These are phyloP conservation scores for Druon quercuslanigerum DNA, from an alignment of 1,140 invertebrate species.

Conservation along the genomic window DNA sequence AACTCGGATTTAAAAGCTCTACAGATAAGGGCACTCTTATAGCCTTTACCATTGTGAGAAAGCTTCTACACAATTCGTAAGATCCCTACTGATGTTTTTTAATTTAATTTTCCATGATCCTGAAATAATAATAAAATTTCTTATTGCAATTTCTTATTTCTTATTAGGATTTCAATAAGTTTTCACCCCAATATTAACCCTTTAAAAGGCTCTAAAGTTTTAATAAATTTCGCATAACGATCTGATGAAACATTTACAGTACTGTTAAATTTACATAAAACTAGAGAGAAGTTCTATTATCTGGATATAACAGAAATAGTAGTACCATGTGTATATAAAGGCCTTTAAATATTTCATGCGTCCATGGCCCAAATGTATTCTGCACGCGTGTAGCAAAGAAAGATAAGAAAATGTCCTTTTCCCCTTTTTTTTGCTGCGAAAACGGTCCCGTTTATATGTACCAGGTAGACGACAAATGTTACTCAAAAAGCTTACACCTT, in stretches of 20 bases:
- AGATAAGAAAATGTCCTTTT: slow-evolving; percentile 15
- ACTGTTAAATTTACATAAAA: slow-evolving; percentile 1
- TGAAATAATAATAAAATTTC: too few relatives aligned
- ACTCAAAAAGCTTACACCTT: slow-evolving; percentile 5
- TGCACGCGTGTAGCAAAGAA: slow-evolving; percentile 14
- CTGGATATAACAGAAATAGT: slow-evolving; percentile 3
- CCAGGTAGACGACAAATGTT: background rate
- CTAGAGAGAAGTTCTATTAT: slow-evolving; percentile 9
- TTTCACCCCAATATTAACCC: background rate
- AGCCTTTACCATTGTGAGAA: too few relatives aligned
- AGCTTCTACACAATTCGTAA: too few relatives aligned
- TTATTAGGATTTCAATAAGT: background rate
- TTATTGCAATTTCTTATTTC: background rate
- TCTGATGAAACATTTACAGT: slow-evolving; percentile 1
- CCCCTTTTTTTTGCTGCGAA: slow-evolving; percentile 2
- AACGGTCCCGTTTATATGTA: slow-evolving; percentile 5
- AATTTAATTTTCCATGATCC: too few relatives aligned
- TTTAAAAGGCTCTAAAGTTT: slow-evolving; percentile 6
- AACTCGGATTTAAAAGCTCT: too few relatives aligned
- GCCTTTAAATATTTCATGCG: slow-evolving; percentile 22
- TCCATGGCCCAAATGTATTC: slow-evolving; percentile 6
- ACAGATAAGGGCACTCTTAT: too few relatives aligned
- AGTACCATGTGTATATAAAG: slow-evolving; percentile 16
- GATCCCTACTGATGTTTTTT: too few relatives aligned
- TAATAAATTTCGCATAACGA: background rate